Evolutionary conservation across 2,888 invertebrate species (phyloP), one percentile per base, ranked within the genome.

Genomic region (Oxystoma pomonae): DNA sequence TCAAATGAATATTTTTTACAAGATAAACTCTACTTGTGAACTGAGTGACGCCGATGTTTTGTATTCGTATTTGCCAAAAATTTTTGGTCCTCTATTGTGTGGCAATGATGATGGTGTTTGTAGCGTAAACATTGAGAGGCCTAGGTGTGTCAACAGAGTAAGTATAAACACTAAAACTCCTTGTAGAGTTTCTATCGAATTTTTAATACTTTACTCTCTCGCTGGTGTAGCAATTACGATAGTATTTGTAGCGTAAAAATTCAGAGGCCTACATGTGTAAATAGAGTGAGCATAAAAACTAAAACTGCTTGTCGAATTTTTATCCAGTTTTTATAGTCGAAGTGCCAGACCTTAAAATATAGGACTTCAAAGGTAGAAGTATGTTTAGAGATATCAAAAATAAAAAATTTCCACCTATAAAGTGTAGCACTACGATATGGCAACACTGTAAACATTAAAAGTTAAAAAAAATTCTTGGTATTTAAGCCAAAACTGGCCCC

Each of bases 191-290:
- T n/a, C n/a, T n/a, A n/a, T n/a, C n/a, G n/a, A n/a, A n/a, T n/a
- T n/a, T n/a, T n/a, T n/a, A n/a, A n/a, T n/a, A n/a, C n/a, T n/a
- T n/a, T n/a, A n/a, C n/a, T n/a, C n/a, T n/a, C 74, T 19, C 60
- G 79, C 5, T 62, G 80, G 9, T 81, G 81, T 65, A 76, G 77
- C 0, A 71, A 69, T 21, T 69, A 74, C 12, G 71, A 72, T 57
- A 71, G 72, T 61, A 67, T 78, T 52, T 81, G 81, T 62, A 71
- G 64, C 55, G 68, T 78, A 7, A 73, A 77, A 22, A 69, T 80
- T 16, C 65, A 74, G 22, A 70, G 77, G 64, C 76, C 77, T 0
- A 68, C 69, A 53, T 81, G 80, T 67, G 60, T 76, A 2, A 68
- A 68, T 20, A 68, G 71, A 67, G 77, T 77, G 71, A 69, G 67